Evolutionary conservation across 2,797 vertebrate genomes (phyloP).

Genomic region (Phrynocephalus forsythii): DNA sequence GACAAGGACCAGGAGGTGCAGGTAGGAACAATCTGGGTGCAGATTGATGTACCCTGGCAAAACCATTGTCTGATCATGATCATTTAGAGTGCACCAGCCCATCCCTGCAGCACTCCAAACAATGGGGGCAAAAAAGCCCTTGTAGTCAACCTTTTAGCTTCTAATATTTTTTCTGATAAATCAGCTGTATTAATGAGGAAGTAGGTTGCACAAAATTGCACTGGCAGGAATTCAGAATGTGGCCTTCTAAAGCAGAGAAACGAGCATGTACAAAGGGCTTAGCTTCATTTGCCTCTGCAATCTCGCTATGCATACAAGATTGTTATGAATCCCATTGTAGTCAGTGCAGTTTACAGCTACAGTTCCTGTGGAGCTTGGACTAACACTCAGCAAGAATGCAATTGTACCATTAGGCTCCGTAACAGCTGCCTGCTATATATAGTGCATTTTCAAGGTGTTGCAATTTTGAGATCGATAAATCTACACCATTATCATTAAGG

Average conservation of each 20-base stretch:
- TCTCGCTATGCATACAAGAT: not conserved
- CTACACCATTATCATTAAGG: constrained; percentile 28
- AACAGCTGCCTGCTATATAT: not conserved
- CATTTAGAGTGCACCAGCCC: no score
- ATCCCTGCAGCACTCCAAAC: no score
- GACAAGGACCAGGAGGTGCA: no score
- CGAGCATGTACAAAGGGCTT: not conserved
- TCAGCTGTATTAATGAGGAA: constrained; percentile 67
- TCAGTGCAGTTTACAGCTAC: not conserved
- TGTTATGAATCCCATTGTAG: not conserved
- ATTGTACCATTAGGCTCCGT: not conserved
- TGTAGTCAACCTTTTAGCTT: no score
- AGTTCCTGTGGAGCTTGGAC: constrained; percentile 3
- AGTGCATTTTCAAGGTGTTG: constrained; percentile 32
- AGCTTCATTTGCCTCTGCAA: not conserved
- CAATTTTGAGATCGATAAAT: constrained; percentile 45
- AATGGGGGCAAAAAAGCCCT: no score
- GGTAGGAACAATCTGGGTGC: no score
- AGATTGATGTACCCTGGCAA: no score
- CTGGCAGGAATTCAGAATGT: not conserved
- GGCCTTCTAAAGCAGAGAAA: not conserved
- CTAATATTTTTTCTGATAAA: constrained; percentile 42
- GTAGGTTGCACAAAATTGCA: constrained; percentile 54
- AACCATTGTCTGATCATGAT: no score
- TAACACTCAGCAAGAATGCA: not conserved